Base-by-base conservation (phyloP, 2,888 invertebrate genomes). In the Cepaea hortensis region DNA sequence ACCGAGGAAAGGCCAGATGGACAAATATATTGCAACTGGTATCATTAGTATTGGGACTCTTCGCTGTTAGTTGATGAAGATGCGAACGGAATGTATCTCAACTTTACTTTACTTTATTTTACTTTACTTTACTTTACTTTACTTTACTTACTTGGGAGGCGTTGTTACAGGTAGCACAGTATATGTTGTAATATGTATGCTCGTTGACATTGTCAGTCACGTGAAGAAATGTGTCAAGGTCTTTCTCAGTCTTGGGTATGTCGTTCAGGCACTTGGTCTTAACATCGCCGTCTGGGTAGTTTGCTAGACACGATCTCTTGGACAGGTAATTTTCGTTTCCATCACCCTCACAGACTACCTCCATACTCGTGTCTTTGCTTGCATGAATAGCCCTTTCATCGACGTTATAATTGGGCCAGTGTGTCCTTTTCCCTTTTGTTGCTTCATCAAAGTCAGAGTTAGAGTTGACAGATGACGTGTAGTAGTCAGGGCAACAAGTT, bases 401-500 rank as follows among this genome's bases (percentile, higher is more conserved):
- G 20, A 9, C n/a, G 23, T 11, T n/a, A 76, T 20, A 76, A 76
- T 4, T 18, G 3, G 18, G 6, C 4, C 7, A 76, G 20, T n/a
- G 68, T 1, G 6, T 18, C 18, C 13, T 20, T 76, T 15, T 76
- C 1, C 18, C 0, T 1, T 48, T 18, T 50, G 76, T 1, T 7
- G 61, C 55, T 55, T 55, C 13, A 23, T 23, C 23, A 9, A 79
- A 61, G 13, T n/a, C 15, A 15, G 11, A 55, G 23, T n/a, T 11
- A 55, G 23, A 61, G 50, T 50, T 50, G 13, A 15, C 15, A 15
- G 18, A 50, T 11, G 6, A 11, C 55, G 2, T 55, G 55, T 55
- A 11, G 13, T 61, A n/a, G 55, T 61, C 77, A 55, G 81, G 85
- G 35, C 85, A 85, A 70, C 85, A 85, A 0, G 85, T 85, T 3